Base-by-base conservation (phyloP, 2,113 vertebrate genomes). In the Ellobius talpinus region DNA sequence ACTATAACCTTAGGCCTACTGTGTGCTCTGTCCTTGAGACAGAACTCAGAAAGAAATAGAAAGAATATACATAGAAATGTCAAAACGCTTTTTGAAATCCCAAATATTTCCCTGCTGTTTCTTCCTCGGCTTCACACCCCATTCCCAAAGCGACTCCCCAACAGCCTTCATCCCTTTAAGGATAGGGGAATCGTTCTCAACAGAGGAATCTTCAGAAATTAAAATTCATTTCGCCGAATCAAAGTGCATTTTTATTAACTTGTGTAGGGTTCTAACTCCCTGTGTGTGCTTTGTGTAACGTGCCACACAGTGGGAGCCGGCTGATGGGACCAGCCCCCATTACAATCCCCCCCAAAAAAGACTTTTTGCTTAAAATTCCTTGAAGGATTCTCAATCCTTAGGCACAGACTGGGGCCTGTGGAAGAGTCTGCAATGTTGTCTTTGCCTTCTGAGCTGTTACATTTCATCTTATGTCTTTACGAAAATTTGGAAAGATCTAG, bases 401-500 rank as follows among this genome's bases (percentile, higher is more conserved):
- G 72, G 70, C 91, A 50, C 70, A 87, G 61, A 50, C 63, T 74
- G 47, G n/a, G 63, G 81, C 29, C 94, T 86, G 1, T 55, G 55
- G 0, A 42, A 86, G 85, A 77, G 52, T 74, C 81, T 74, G 23
- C n/a, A 73, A 36, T 87, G 77, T 82, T 92, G 74, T 93, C 90
- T 94, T 97, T 82, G 87, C 94, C 90, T 98, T 97, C 87, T 89
- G 77, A 81, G 58, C 81, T 45, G 89, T 74, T 77, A 88, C 6
- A 19, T 97, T 97, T 95, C 2, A 0, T 97, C 42, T 93, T 47
- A 82, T 50, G 63, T 93, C 92, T 97, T 97, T 89, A 88, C 93
- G 89, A 95, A 97, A 98, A 97, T 97, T 97, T 97, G 97, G 93
- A 95, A 97, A 0, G 0, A 79, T 96, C 95, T 72, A 94, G 96